Base-by-base conservation (phyloP, 2,888 invertebrate genomes). In the Acronicta psi region DNA sequence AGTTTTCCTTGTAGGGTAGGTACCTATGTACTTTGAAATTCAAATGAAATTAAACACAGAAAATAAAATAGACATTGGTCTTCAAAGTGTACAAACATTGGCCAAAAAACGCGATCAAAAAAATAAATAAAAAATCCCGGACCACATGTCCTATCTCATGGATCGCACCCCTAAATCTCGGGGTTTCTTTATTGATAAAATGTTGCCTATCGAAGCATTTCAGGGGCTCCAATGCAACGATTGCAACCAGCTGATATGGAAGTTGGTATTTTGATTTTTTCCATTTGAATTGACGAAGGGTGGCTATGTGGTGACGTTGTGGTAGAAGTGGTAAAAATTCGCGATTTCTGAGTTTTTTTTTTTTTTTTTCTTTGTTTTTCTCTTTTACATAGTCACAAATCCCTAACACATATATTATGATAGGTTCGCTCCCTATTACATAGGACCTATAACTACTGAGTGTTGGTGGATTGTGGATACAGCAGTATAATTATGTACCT, bases 181-280 rank as follows among this genome's bases (percentile, higher is more conserved):
- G 59, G 66, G 68, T 57, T 60, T 75, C 80, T 75, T 80, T 87
- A 87, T 86, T 84, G 84, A 84, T 86, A 87, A 84, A 88, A 85
- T 80, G 79, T 75, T 79, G 82, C 82, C 74, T 81, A 86, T 83
- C 82, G 79, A 65, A 72, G 78, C 79, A 71, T 77, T 72, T 61
- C 42, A 57, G 74, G 86, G 89, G 82, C 76, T 62, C 67, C 73
- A 71, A 80, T 87, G 85, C 87, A 87, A 42, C 72, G 83, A 87
- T 89, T 88, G 90, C 88, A 90, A 81, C 82, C 76, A 78, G 63
- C 75, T 76, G 84, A 85, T 89, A 86, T 80, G 80, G 79, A 71
- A 73, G 75, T 76, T 75, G 84, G 84, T 86, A 86, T 90, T 89
- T 86, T 84, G 86, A 84, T 89, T 88, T 85, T 80, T 87, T 87